These are phyloP conservation scores for Garrulus glandarius DNA, from an alignment of 2,797 vertebrate genomes.

Conservation along the genomic window DNA sequence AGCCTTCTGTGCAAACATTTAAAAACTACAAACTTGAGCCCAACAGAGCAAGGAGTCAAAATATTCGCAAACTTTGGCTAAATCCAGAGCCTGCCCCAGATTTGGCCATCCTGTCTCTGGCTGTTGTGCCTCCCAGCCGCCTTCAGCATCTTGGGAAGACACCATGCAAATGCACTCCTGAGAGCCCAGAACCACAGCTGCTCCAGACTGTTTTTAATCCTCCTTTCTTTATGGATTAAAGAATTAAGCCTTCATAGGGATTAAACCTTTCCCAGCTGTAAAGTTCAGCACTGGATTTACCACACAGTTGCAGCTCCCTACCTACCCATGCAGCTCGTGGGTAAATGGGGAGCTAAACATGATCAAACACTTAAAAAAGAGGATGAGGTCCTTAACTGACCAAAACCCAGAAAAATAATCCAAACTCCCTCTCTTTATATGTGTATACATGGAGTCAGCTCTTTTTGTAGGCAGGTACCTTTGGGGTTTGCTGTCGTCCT, in stretches of 20 bases:
- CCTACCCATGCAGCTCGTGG: accelerated
- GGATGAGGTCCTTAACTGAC: neutral
- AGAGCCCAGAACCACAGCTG: neutral
- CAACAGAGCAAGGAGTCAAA: neutral
- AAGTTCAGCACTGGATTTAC: neutral
- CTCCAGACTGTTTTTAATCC: neutral
- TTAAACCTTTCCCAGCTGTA: neutral
- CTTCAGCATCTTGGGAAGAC: neutral
- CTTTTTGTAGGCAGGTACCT: neutral
- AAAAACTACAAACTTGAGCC: neutral
- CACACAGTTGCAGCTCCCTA: neutral
- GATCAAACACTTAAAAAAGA: neutral
- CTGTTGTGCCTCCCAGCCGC: neutral
- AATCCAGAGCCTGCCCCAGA: neutral
- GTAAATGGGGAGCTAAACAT: neutral
- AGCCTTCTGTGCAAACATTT: constrained; percentile 20
- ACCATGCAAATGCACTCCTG: neutral
- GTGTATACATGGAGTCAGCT: neutral
- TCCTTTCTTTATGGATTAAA: neutral
- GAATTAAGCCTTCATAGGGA: neutral
- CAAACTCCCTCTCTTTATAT: neutral
- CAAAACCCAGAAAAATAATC: neutral
- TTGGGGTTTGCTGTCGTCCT: neutral
- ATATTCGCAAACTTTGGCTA: neutral
- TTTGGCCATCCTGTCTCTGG: neutral